Evolutionary conservation across 2,888 invertebrate species (phyloP).

Genomic region (Didymodactylos carnosus): DNA sequence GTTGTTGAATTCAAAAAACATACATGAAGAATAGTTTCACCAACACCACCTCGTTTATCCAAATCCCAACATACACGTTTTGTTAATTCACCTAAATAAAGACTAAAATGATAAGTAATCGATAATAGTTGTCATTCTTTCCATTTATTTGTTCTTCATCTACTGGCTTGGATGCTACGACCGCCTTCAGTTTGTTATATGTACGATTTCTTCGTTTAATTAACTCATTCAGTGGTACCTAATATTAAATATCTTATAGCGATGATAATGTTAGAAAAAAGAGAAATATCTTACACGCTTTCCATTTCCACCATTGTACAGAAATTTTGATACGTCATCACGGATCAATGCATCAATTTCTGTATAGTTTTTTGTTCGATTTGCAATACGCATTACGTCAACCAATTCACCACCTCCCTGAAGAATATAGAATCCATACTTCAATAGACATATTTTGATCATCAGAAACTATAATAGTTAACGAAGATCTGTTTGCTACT

Average conservation of each 20-base stretch:
- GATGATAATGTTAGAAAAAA: no score
- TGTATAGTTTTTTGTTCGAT: constrained; percentile 24
- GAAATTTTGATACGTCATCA: constrained; percentile 60
- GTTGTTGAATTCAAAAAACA: constrained; percentile 76
- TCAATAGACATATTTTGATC: no score
- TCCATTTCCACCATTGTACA: constrained; percentile 79
- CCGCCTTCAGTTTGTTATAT: constrained; percentile 34
- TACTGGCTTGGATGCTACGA: constrained; percentile 19
- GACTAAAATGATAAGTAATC: constrained; percentile 17
- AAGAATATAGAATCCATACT: background rate
- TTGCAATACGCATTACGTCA: constrained; percentile 46
- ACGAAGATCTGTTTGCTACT: no score
- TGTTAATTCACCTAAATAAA: constrained; percentile 40
- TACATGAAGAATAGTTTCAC: constrained; percentile 77
- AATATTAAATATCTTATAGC: background rate
- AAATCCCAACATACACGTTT: constrained; percentile 76
- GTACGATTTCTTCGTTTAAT: constrained; percentile 70
- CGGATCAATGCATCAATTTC: constrained; percentile 78
- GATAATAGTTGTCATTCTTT: constrained; percentile 23
- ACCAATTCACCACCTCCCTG: constrained; percentile 47
- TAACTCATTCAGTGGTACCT: constrained; percentile 56
- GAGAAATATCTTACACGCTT: constrained; percentile 47
- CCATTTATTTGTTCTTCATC: constrained; percentile 19
- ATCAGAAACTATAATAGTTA: no score
- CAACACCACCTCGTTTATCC: constrained; percentile 76